phyloP scores from a whole-genome alignment of 2,797 vertebrate genomes.

The Naso thynnoides region DNA sequence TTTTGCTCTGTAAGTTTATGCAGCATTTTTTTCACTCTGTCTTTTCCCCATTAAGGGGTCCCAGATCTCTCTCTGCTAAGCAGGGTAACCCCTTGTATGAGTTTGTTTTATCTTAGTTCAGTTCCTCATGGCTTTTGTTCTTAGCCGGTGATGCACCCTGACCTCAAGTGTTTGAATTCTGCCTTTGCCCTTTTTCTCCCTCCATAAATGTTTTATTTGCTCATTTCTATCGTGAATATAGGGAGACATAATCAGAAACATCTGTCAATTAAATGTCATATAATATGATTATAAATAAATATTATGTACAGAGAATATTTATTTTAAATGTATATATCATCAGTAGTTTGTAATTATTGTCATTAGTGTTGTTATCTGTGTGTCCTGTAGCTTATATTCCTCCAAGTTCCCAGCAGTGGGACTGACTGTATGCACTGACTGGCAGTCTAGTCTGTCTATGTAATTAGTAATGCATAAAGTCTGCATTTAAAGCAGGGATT shows the following conservation, averaged over 20 bases:
- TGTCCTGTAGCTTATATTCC: slow-evolving; percentile 56
- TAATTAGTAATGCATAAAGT: slow-evolving; percentile 59
- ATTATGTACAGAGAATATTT: slow-evolving; percentile 81
- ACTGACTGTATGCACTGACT: slow-evolving; percentile 79
- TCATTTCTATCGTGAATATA: slow-evolving; percentile 45
- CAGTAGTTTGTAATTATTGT: slow-evolving; percentile 68
- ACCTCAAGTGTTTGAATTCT: slow-evolving; percentile 26
- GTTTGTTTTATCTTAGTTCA: slow-evolving; percentile 41
- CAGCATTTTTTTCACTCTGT: slow-evolving; percentile 64
- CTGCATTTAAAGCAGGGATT: slow-evolving; percentile 54
- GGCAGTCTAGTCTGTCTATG: slow-evolving; percentile 55
- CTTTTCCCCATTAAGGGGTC: slow-evolving; percentile 53
- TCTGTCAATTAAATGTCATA: slow-evolving; percentile 36
- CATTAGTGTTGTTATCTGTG: slow-evolving; percentile 51
- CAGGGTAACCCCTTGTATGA: slow-evolving; percentile 59
- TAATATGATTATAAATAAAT: slow-evolving; percentile 62
- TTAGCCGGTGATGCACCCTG: slow-evolving; percentile 14
- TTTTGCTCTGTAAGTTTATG: slow-evolving; percentile 71
- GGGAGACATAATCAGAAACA: slow-evolving; percentile 45
- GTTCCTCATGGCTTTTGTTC: slow-evolving; percentile 38
- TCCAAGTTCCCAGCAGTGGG: slow-evolving; percentile 61
- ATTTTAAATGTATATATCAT: slow-evolving; percentile 71
- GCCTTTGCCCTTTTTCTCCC: neutral
- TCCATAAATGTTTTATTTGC: slow-evolving; percentile 37
- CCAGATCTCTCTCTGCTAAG: slow-evolving; percentile 72